Base-by-base conservation (phyloP, 2,888 invertebrate genomes). In the Slavum lentiscoides region DNA sequence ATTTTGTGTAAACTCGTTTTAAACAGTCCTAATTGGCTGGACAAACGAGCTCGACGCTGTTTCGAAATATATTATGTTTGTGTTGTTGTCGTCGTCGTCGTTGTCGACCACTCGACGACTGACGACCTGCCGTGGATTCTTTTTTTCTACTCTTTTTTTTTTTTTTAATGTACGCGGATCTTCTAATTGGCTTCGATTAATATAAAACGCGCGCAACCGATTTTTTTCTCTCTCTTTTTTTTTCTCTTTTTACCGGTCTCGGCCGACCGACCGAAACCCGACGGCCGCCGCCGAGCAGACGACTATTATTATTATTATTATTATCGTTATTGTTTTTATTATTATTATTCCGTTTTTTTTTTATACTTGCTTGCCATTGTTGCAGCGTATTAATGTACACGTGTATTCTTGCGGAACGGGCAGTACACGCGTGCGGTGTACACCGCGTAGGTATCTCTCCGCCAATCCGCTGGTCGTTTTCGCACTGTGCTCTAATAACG, bases 101-200 rank as follows among this genome's bases (percentile, higher is more conserved):
- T 74, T 49, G 49, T 8, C 11, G 49, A 11, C 49, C 9, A 49
- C 49, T 9, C 49, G 49, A 49, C 49, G 49, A 49, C 49, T n/a
- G 49, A 73, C 37, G 58, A 70, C 77, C 37, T 70, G 77, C 68
- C 21, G 53, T 23, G 67, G 19, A 21, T 61, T 13, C 11, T 23
- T 61, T 13, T 61, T 61, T 23, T 23, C 23, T 61, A 37, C 2
- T 62, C n/a, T n/a, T n/a, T 37, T 62, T 6, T 37, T 6, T 1
- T 69, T 66, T 64, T 66, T 75, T 37, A 75, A 75, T 30, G n/a
- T 58, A 55, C 61, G 68, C n/a, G n/a, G n/a, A 59, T 68, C 76
- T 76, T 76, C 76, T 77, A 77, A 77, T 77, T 77, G 77, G 77
- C 61, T 69, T 39, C 77, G 69, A 77, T 77, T 70, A 70, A 77